Evolutionary conservation across 2,888 invertebrate species (phyloP).

Genomic region (Ferdinandea cuprea): DNA sequence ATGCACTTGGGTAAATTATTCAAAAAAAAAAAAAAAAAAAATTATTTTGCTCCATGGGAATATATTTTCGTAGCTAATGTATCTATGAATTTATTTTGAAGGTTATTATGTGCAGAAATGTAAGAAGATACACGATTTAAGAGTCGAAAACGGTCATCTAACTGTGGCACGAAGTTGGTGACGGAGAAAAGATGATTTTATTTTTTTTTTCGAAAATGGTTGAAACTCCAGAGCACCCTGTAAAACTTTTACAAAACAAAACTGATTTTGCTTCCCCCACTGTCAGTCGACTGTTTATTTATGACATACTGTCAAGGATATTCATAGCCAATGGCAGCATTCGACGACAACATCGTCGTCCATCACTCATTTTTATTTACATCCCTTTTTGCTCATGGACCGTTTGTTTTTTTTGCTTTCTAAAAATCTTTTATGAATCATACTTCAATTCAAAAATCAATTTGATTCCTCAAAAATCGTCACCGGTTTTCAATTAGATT

Average conservation of each 20-base stretch:
- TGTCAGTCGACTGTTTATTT: background rate
- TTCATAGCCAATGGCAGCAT: slow-evolving; percentile 41
- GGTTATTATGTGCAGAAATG: background rate
- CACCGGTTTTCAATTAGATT: slow-evolving; percentile 71
- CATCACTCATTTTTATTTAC: slow-evolving; percentile 64
- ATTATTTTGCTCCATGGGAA: slow-evolving; percentile 1
- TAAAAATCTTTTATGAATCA: background rate
- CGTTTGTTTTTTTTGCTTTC: slow-evolving; percentile 10
- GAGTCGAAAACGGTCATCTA: no score
- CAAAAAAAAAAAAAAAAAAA: no score
- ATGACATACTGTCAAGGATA: slow-evolving; percentile 61
- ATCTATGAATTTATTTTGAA: background rate
- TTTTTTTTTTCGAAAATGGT: no score
- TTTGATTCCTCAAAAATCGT: slow-evolving; percentile 56
- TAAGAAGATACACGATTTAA: no score
- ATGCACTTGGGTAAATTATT: slow-evolving; percentile 49
- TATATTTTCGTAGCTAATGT: background rate
- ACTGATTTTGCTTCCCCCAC: background rate
- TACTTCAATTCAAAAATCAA: slow-evolving; percentile 69
- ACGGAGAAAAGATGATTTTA: no score
- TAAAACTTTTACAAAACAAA: background rate
- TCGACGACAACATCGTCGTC: slow-evolving; percentile 30
- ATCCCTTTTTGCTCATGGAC: slow-evolving; percentile 54
- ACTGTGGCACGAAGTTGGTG: no score
- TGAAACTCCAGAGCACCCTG: slow-evolving; percentile 18